Conservation (phyloP, 2,888 invertebrate species). For the Pristionchus exspectatus region DNA sequence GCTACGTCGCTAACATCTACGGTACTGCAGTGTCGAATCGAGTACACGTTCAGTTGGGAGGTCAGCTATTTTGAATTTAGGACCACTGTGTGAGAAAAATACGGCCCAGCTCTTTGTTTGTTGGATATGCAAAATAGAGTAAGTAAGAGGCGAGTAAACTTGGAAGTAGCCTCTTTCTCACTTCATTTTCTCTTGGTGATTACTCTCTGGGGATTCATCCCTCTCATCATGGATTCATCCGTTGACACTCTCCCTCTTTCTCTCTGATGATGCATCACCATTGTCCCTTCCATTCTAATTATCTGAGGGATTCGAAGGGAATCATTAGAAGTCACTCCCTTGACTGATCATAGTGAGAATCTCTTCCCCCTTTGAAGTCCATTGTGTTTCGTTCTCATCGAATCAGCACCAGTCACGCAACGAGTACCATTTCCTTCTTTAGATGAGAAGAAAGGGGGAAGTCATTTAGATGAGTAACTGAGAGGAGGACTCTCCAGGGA, state of each 20-base stretch:
- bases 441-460: slow-evolving; percentile 41
- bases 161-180: not conserved
- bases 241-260: slow-evolving; percentile 1
- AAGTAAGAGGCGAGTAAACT: not conserved
- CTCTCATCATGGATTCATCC: slow-evolving; percentile 51
- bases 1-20: slow-evolving; percentile 79
- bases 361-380: slow-evolving; percentile 10
- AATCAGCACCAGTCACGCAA: slow-evolving; percentile 31
- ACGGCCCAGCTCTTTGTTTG: not conserved
- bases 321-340: not conserved
- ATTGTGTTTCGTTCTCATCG: not conserved
- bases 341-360: not conserved
- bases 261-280: slow-evolving; percentile 1
- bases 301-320: not conserved
- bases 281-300: slow-evolving; percentile 43
- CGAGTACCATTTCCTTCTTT: slow-evolving; percentile 17
- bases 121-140: not conserved
- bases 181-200: not conserved
- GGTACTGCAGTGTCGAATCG: slow-evolving; percentile 90
- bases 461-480: slow-evolving; percentile 29
- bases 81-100: not conserved
- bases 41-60: slow-evolving; percentile 92
- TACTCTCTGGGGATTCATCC: slow-evolving; percentile 3
- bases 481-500: not conserved
- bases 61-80: slow-evolving; percentile 60